phyloP scores from a whole-genome alignment of 2,113 vertebrate genomes.

The Bubo scandiacus region DNA sequence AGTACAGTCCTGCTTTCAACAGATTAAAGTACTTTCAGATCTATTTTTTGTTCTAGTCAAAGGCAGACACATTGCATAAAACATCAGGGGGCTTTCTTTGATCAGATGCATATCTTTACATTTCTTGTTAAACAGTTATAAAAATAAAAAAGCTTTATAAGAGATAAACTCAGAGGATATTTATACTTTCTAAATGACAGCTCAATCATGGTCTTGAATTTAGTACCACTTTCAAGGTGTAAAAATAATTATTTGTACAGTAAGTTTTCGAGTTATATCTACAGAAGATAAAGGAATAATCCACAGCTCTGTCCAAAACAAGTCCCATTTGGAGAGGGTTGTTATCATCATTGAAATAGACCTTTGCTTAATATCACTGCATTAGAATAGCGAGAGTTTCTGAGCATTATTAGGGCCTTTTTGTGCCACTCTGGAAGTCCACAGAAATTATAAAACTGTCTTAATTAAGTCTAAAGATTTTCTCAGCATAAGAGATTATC shows the following conservation, averaged over 20 bases:
- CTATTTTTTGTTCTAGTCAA: constrained; percentile 64
- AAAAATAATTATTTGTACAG: constrained; percentile 32
- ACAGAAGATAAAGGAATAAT: constrained; percentile 10
- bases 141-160: constrained; percentile 25
- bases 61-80: constrained; percentile 24
- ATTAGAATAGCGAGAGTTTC: neutral
- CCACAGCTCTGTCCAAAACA: neutral
- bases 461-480: constrained; percentile 61
- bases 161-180: neutral
- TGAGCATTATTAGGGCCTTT: constrained; percentile 6
- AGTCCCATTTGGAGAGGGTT: neutral
- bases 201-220: neutral
- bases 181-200: neutral
- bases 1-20: constrained; percentile 43
- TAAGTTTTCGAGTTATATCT: neutral
- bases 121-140: constrained; percentile 42
- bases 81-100: constrained; percentile 56
- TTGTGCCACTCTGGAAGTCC: constrained; percentile 20
- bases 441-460: constrained; percentile 41
- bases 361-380: neutral
- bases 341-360: constrained; percentile 13
- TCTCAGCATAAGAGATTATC: constrained; percentile 36
- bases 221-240: neutral
- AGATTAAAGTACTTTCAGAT: constrained; percentile 58
- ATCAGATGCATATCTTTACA: constrained; percentile 35